A percentile compares a stretch with the other conserved stretches of the same genome.
Evolutionary conservation across 2,113 vertebrate genomes (phyloP).

Genomic region (human (Homo sapiens)): DNA sequence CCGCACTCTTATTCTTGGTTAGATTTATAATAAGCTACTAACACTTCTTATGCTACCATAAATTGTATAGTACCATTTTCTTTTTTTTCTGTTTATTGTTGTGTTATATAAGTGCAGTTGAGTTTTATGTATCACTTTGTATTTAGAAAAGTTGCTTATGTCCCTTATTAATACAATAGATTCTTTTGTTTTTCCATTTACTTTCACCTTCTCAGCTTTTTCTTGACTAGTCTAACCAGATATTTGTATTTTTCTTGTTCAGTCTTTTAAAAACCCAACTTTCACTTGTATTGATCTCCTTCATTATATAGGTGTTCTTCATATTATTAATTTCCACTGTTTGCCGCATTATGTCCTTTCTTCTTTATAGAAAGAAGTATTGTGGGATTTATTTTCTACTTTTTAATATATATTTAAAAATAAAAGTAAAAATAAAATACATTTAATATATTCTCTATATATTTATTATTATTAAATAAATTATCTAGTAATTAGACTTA

Average conservation of each 20-base stretch:
- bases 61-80: background rate
- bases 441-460: no score
- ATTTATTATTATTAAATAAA: no score
- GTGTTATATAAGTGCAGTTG: background rate
- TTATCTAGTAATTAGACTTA: no score
- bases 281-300: background rate
- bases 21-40: background rate
- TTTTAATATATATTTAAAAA: background rate
- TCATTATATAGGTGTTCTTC: background rate
- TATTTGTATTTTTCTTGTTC: background rate
- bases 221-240: background rate
- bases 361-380: background rate
- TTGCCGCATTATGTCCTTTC: background rate
- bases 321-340: background rate
- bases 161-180: background rate
- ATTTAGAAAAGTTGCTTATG: background rate
- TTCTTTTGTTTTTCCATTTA: background rate
- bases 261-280: background rate
- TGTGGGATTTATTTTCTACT: background rate
- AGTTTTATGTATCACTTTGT: background rate
- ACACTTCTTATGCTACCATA: background rate
- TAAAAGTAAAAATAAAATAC: background rate
- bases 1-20: conserved; percentile 44
- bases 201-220: background rate
- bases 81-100: background rate